A percentile compares a stretch with the other conserved stretches of the same genome.
These are phyloP conservation scores for Eubasilissa splendida DNA, from an alignment of 2,888 invertebrate genomes.

Conservation along the genomic window DNA sequence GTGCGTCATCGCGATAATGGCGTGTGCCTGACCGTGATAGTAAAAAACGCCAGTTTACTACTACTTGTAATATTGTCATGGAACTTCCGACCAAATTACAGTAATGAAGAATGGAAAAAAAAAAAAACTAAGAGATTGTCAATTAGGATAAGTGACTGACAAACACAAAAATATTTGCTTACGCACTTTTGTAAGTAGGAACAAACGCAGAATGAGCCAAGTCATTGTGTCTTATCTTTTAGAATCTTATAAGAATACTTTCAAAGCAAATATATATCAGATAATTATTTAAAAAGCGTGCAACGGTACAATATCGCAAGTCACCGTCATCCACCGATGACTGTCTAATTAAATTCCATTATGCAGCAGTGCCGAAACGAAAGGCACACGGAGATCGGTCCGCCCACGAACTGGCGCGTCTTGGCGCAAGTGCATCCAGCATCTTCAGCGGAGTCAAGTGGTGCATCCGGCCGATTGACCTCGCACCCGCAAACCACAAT, in stretches of 20 bases:
- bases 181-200: too few relatives aligned
- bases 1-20: conserved; percentile 44
- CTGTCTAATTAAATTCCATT: too few relatives aligned
- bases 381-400: background rate
- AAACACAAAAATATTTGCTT: too few relatives aligned
- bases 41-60: conserved; percentile 20
- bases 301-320: too few relatives aligned
- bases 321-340: too few relatives aligned
- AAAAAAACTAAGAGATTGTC: background rate
- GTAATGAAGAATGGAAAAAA: background rate
- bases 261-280: too few relatives aligned
- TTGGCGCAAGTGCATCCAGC: conserved; percentile 5
- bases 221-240: too few relatives aligned
- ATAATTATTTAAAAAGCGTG: too few relatives aligned
- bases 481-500: conserved; percentile 29
- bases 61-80: conserved; percentile 10
- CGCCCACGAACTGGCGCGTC: conserved; percentile 3
- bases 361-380: too few relatives aligned
- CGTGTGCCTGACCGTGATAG: conserved; percentile 25
- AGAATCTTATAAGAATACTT: too few relatives aligned
- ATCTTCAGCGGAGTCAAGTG: conserved; percentile 43
- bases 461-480: conserved; percentile 55
- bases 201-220: too few relatives aligned
- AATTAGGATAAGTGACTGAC: too few relatives aligned
- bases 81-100: background rate